phyloP scores from a whole-genome alignment of 2,888 invertebrate genomes.

The Metopia argyrocephala region DNA sequence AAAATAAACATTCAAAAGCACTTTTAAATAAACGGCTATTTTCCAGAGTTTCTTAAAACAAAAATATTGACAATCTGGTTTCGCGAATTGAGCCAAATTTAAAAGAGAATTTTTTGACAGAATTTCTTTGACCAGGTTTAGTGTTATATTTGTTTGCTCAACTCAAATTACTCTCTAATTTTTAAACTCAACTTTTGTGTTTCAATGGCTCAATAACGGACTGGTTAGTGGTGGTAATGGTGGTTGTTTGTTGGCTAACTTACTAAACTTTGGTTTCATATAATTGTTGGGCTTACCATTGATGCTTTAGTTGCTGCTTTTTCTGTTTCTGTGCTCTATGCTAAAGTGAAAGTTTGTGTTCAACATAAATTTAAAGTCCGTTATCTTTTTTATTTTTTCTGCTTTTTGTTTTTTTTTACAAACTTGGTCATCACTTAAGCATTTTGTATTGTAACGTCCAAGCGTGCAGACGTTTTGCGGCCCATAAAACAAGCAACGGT shows the following conservation, averaged over 20 bases:
- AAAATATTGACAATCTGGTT: conserved; percentile 8
- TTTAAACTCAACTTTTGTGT: conserved; percentile 2
- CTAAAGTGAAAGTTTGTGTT: conserved; percentile 75
- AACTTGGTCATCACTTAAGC: conserved; percentile 63
- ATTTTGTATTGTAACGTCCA: conserved; percentile 75
- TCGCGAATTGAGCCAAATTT: conserved; percentile 1
- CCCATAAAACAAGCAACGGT: conserved; percentile 50
- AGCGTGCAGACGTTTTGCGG: conserved; percentile 70
- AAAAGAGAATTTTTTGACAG: conserved; percentile 14
- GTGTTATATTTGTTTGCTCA: conserved; percentile 30
- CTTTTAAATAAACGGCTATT: not conserved
- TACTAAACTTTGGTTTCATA: too few relatives aligned
- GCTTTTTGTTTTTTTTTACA: conserved; percentile 57
- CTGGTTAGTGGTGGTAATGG: conserved; percentile 34
- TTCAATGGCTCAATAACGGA: conserved; percentile 2
- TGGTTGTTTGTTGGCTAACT: not conserved
- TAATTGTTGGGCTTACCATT: not conserved
- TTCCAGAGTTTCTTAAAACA: not conserved
- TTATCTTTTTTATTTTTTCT: conserved; percentile 72
- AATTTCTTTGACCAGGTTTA: conserved; percentile 31
- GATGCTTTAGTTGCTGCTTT: not conserved
- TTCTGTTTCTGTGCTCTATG: conserved; percentile 67
- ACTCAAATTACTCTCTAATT: conserved; percentile 27
- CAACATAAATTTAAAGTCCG: conserved; percentile 74
- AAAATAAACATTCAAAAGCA: conserved; percentile 3